Conservation (phyloP, 1,140 invertebrate species). For the Zaprionus gabonicus region DNA sequence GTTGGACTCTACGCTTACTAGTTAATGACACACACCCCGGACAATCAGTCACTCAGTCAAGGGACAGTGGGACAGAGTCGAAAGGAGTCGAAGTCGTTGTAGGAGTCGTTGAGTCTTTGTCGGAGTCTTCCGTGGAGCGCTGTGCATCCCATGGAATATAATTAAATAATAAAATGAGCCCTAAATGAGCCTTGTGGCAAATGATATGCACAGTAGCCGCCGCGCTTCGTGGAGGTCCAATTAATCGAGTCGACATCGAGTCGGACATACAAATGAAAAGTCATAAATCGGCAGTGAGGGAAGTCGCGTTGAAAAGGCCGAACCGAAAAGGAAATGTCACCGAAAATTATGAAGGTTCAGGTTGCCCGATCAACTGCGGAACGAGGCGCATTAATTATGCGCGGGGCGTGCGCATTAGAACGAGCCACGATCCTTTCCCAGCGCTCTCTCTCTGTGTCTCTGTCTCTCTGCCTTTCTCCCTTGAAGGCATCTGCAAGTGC, state of each 20-base stretch:
- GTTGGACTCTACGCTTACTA: constrained; percentile 9
- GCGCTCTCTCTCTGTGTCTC: not conserved
- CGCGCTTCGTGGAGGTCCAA: constrained; percentile 73
- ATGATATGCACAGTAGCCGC: constrained; percentile 78
- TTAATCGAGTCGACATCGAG: constrained; percentile 71
- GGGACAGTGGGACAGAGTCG: not conserved
- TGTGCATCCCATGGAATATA: constrained; percentile 28
- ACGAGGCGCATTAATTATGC: constrained; percentile 72
- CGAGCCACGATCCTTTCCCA: constrained; percentile 37
- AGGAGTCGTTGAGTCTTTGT: not conserved
- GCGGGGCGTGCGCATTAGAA: constrained; percentile 69
- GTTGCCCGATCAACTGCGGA: constrained; percentile 8
- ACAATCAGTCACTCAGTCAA: constrained; percentile 3
- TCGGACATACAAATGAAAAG: constrained; percentile 82
- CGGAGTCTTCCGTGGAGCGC: not conserved
- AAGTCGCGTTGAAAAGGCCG: constrained; percentile 54
- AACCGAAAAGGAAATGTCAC: constrained; percentile 74
- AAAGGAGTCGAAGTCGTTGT: not conserved
- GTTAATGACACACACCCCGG: constrained; percentile 35
- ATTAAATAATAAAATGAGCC: constrained; percentile 58
- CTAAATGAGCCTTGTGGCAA: constrained; percentile 44
- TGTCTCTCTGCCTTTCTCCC: not conserved
- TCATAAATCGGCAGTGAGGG: constrained; percentile 64
- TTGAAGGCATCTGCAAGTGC: constrained; percentile 42
- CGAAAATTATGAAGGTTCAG: constrained; percentile 81